These are phyloP conservation scores for Connochaetes taurinus DNA, from an alignment of 2,113 vertebrate species.

Conservation along the genomic window DNA sequence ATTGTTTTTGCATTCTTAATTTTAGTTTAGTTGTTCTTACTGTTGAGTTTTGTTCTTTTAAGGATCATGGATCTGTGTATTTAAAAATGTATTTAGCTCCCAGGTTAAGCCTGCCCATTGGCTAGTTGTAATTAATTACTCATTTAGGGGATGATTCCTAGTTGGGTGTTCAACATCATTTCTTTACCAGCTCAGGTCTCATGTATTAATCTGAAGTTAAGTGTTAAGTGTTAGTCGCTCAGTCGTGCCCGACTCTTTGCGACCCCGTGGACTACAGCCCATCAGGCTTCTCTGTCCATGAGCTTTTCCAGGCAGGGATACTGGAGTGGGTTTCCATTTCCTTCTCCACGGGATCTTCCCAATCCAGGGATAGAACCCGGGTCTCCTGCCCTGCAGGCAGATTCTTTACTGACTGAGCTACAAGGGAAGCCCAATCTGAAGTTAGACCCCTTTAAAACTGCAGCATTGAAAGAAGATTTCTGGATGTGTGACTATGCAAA, in stretches of 20 bases:
- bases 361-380: neutral
- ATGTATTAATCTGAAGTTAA: conserved; percentile 2
- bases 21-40: neutral
- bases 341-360: neutral
- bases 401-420: neutral
- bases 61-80: neutral
- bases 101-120: neutral
- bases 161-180: neutral
- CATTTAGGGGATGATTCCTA: neutral
- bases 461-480: neutral
- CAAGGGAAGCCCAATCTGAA: neutral
- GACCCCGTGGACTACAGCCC: neutral
- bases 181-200: neutral
- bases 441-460: neutral
- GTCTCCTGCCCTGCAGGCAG: neutral
- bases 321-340: neutral
- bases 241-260: accelerated
- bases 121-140: neutral
- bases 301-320: neutral
- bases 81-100: neutral
- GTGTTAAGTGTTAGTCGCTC: neutral
- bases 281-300: neutral
- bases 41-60: neutral
- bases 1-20: neutral
- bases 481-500: neutral